Percentiles rank a stretch among this genome's conserved stretches.
Evolutionary conservation across 1,140 invertebrate species (phyloP).

Genomic region (Bradysia coprophila): DNA sequence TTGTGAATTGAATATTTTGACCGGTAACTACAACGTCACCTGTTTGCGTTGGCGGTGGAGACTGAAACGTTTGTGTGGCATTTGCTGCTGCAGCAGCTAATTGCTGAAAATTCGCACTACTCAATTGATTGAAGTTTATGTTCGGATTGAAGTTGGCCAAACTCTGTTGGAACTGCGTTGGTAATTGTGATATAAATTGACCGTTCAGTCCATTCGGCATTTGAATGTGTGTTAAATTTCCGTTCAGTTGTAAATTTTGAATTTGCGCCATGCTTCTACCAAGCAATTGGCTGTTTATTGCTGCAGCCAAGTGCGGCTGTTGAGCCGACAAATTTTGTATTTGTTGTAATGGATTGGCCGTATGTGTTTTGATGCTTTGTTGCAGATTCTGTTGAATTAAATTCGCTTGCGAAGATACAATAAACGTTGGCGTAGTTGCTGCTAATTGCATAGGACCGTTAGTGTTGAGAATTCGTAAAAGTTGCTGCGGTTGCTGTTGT

Average conservation of each 20-base stretch:
- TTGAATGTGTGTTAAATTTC: conserved; percentile 19
- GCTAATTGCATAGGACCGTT: conserved; percentile 28
- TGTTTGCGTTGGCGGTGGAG: conserved; percentile 10
- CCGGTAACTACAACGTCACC: conserved; percentile 1
- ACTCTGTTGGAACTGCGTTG: conserved; percentile 19
- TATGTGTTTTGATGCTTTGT: conserved; percentile 10
- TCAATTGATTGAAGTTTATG: conserved; percentile 21
- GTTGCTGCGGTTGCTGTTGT: conserved; percentile 26
- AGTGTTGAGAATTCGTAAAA: conserved; percentile 27
- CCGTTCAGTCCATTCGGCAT: conserved; percentile 20
- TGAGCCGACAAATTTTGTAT: conserved; percentile 7
- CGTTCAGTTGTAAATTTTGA: conserved; percentile 19
- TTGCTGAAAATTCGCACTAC: conserved; percentile 18
- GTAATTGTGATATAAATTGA: conserved; percentile 17
- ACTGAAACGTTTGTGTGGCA: conserved; percentile 12
- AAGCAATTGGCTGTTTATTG: conserved; percentile 19
- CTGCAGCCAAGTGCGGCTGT: conserved; percentile 19
- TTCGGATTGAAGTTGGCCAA: conserved; percentile 10
- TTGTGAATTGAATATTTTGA: conserved; percentile 4
- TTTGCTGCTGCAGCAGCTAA: conserved; percentile 11
- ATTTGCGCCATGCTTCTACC: conserved; percentile 19
- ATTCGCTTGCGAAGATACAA: conserved; percentile 23
- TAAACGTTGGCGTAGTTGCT: conserved; percentile 21
- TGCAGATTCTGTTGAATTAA: conserved; percentile 21
- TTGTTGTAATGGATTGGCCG: conserved; percentile 9